These are phyloP conservation scores for Drosophila nigricruria DNA, from an alignment of 2,888 invertebrate species.

Conservation along the genomic window DNA sequence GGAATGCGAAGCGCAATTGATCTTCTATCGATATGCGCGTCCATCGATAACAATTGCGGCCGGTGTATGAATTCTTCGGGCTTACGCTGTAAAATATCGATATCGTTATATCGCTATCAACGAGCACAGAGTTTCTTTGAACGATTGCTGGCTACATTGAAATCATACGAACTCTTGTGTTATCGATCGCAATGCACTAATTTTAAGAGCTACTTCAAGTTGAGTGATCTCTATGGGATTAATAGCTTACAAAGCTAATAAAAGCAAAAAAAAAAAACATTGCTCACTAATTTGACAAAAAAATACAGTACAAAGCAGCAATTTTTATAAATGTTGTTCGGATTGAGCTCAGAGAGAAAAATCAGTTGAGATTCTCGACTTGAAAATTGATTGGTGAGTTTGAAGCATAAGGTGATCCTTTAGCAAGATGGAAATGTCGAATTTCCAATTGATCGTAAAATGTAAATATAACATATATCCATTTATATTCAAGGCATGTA, in stretches of 20 bases:
- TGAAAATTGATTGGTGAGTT: too few relatives aligned
- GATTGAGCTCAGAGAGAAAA: too few relatives aligned
- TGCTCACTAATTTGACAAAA: too few relatives aligned
- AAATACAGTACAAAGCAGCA: too few relatives aligned
- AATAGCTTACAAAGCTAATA: neutral
- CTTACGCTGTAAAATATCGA: conserved; percentile 5
- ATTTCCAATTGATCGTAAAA: too few relatives aligned
- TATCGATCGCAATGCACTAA: neutral
- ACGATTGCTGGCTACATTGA: neutral
- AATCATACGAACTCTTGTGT: neutral
- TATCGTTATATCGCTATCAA: neutral
- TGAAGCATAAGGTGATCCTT: too few relatives aligned
- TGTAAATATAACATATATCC: too few relatives aligned
- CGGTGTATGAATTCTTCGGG: neutral
- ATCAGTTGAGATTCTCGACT: too few relatives aligned
- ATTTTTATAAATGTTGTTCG: too few relatives aligned
- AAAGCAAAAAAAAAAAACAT: too few relatives aligned
- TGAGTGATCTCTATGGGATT: neutral
- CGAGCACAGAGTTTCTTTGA: conserved; percentile 13
- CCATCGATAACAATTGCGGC: conserved; percentile 3
- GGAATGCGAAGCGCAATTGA: conserved; percentile 61
- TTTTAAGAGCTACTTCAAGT: neutral
- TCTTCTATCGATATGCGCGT: conserved; percentile 41
- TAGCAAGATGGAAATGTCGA: too few relatives aligned
- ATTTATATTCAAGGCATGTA: too few relatives aligned